A percentile compares a stretch with the other conserved stretches of the same genome.
Conservation (phyloP, 2,113 vertebrate genomes). For the Crypturellus undulatus region DNA sequence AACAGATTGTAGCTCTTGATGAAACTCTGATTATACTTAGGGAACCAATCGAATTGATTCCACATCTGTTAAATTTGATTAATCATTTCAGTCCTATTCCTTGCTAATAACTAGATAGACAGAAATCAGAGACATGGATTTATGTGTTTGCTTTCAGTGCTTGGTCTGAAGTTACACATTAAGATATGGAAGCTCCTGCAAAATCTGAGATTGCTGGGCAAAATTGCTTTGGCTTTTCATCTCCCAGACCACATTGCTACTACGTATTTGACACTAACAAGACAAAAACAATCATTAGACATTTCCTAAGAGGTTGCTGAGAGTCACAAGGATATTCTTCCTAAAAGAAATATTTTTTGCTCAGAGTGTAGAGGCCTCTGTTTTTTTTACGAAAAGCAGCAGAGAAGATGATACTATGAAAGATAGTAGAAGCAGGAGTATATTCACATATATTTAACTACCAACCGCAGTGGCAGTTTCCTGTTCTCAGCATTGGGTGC, state of each 20-base stretch:
- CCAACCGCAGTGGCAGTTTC: not conserved
- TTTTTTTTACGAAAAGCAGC: not conserved
- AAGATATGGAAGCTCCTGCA: not conserved
- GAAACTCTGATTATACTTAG: constrained; percentile 51
- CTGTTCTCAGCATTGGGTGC: not conserved
- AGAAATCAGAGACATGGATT: constrained; percentile 57
- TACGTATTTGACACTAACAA: not conserved
- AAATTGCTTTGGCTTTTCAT: not conserved
- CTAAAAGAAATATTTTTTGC: not conserved
- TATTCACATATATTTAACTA: not conserved
- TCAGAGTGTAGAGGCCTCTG: not conserved
- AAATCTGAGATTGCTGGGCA: not conserved
- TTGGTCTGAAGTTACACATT: not conserved
- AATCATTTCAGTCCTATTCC: constrained; percentile 32
- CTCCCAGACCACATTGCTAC: not conserved
- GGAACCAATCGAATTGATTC: constrained; percentile 42
- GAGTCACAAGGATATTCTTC: not conserved
- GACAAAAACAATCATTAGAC: not conserved
- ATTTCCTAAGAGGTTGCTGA: not conserved
- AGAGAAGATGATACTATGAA: not conserved
- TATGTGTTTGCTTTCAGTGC: not conserved
- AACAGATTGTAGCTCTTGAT: constrained; percentile 47
- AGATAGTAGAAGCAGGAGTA: not conserved
- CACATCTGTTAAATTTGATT: constrained; percentile 55
- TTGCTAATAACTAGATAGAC: constrained; percentile 37